Percentiles rank a stretch among this genome's conserved stretches.
Conservation (phyloP, 2,113 vertebrate genomes). For the Tautogolabrus adspersus region DNA sequence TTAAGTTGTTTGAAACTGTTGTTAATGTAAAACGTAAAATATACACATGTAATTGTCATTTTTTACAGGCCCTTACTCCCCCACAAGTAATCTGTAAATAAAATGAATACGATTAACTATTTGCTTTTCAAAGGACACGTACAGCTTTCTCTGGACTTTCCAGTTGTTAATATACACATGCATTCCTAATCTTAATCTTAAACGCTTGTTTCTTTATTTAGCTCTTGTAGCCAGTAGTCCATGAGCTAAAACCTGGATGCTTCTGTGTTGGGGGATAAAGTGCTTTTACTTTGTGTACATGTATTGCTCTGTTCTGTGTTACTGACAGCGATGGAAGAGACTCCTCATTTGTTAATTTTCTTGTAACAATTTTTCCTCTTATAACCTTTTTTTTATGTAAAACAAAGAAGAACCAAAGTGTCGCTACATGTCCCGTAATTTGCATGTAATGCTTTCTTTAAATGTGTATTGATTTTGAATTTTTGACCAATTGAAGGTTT, state of each 20-base stretch:
- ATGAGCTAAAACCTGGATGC: slow-evolving; percentile 97
- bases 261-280: slow-evolving; percentile 81
- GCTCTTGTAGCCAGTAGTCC: slow-evolving; percentile 96
- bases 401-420: slow-evolving; percentile 65
- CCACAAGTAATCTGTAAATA: slow-evolving; percentile 97
- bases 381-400: slow-evolving; percentile 72
- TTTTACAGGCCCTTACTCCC: slow-evolving; percentile 96
- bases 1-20: slow-evolving; percentile 81
- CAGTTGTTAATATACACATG: slow-evolving; percentile 91
- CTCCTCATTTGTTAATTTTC: slow-evolving; percentile 81
- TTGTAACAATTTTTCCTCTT: slow-evolving; percentile 83
- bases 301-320: slow-evolving; percentile 82
- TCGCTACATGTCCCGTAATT: slow-evolving; percentile 75
- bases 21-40: slow-evolving; percentile 83
- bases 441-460: slow-evolving; percentile 83
- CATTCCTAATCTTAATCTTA: slow-evolving; percentile 93
- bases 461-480: slow-evolving; percentile 64
- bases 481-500: slow-evolving; percentile 75
- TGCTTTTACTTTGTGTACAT: slow-evolving; percentile 81
- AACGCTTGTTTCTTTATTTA: slow-evolving; percentile 99
- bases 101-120: slow-evolving; percentile 96
- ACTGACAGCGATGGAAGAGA: slow-evolving; percentile 82
- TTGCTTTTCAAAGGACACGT: slow-evolving; percentile 99
- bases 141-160: slow-evolving; percentile 99
- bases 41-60: slow-evolving; percentile 96